A percentile compares a stretch with the other conserved stretches of the same genome.
These are phyloP conservation scores for Trichosurus vulpecula DNA, from an alignment of 2,797 vertebrate genomes.

Conservation along the genomic window DNA sequence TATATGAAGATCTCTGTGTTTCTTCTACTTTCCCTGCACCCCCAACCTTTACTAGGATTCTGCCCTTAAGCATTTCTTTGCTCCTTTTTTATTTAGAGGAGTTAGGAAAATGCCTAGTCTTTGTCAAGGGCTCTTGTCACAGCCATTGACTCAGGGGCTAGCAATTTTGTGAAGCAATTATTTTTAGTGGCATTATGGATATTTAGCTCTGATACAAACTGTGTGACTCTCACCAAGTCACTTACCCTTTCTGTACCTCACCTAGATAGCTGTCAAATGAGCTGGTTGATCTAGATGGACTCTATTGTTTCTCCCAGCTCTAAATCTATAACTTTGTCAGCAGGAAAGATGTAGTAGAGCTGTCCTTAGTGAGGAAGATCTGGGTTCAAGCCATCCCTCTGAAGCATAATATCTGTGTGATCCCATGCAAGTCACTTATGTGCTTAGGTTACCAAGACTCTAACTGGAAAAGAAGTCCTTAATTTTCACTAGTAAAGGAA, in stretches of 20 bases:
- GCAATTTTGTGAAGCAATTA: background rate
- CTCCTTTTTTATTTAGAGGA: background rate
- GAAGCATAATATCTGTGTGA: background rate
- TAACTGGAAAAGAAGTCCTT: background rate
- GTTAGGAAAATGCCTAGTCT: background rate
- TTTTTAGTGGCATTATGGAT: background rate
- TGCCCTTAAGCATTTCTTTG: background rate
- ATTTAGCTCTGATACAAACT: background rate
- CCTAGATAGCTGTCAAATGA: background rate
- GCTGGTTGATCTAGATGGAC: background rate
- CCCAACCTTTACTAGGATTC: background rate
- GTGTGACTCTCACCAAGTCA: background rate
- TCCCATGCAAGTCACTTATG: background rate
- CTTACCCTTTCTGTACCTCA: background rate
- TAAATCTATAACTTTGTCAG: background rate
- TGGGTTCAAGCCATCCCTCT: background rate
- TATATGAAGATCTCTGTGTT: background rate
- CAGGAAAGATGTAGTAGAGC: background rate
- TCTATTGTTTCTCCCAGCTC: background rate
- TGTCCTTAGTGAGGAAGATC: background rate
- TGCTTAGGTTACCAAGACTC: background rate
- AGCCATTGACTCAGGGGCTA: background rate
- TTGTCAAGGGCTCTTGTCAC: slow-evolving; percentile 23
- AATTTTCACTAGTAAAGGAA: background rate
- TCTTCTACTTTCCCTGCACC: slow-evolving; percentile 7